Percentiles rank a stretch among this genome's conserved stretches.
Evolutionary conservation across 2,113 vertebrate species (phyloP).

Genomic region (Leuciscus idus): DNA sequence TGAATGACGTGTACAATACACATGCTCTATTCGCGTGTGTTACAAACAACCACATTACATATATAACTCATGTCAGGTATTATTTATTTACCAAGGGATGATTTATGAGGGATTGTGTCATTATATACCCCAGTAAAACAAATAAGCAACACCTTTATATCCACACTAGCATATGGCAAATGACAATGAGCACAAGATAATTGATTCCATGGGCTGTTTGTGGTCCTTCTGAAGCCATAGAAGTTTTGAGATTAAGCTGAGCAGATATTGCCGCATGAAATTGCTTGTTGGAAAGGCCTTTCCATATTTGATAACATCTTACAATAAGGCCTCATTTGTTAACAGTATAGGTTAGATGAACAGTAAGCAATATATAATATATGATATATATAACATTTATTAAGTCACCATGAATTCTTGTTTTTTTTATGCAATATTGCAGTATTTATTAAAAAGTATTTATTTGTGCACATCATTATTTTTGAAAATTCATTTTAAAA

Average conservation of each 20-base stretch:
- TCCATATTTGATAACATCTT: neutral
- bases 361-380: neutral
- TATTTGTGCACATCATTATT: too few species aligned
- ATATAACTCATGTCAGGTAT: neutral
- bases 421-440: too few species aligned
- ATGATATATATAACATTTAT: neutral
- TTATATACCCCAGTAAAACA: neutral
- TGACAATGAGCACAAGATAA: constrained; percentile 28
- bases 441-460: too few species aligned
- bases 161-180: constrained; percentile 17
- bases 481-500: too few species aligned
- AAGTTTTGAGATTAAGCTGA: neutral
- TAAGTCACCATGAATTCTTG: too few species aligned
- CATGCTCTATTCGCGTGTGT: constrained; percentile 16
- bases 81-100: neutral
- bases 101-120: constrained; percentile 2
- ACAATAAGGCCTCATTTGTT: neutral
- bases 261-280: neutral
- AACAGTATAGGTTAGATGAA: neutral
- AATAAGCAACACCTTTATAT: constrained; percentile 17
- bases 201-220: neutral
- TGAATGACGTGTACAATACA: neutral
- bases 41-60: constrained; percentile 5
- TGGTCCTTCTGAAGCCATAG: neutral
- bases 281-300: neutral